These are phyloP conservation scores for Bagarius yarrelli DNA, from an alignment of 2,113 vertebrate species.

Conservation along the genomic window DNA sequence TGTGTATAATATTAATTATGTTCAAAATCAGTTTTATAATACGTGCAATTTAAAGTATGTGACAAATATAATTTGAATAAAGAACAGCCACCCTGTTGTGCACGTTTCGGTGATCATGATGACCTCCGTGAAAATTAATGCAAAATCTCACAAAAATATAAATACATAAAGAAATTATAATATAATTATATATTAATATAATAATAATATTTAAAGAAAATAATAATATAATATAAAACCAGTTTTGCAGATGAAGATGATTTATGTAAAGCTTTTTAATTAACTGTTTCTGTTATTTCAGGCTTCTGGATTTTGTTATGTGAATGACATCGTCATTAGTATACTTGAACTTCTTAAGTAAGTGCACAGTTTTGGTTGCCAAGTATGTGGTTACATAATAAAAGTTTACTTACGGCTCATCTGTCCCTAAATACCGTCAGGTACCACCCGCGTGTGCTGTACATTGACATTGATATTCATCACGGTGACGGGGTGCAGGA, in stretches of 20 bases:
- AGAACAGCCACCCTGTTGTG: too few relatives aligned
- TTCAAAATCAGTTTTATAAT: too few relatives aligned
- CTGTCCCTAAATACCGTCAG: slow-evolving; percentile 59
- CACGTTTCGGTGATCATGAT: too few relatives aligned
- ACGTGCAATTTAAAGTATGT: too few relatives aligned
- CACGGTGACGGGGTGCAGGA: slow-evolving; percentile 97
- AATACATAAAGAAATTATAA: too few relatives aligned
- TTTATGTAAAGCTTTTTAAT: not conserved
- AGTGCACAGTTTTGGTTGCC: slow-evolving; percentile 53
- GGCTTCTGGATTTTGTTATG: slow-evolving; percentile 98
- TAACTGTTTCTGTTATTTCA: slow-evolving; percentile 57
- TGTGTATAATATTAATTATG: too few relatives aligned
- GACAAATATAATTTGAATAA: too few relatives aligned
- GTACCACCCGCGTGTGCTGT: slow-evolving; percentile 94
- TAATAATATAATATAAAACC: not conserved
- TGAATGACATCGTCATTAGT: slow-evolving; percentile 98
- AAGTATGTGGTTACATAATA: not conserved
- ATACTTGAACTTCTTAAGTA: slow-evolving; percentile 98
- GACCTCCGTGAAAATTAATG: too few relatives aligned
- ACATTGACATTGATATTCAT: slow-evolving; percentile 98
- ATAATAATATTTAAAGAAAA: too few relatives aligned
- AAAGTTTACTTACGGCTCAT: not conserved
- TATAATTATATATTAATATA: too few relatives aligned
- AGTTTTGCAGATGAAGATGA: not conserved
- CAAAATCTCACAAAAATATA: too few relatives aligned